Evolutionary conservation across 2,113 vertebrate species (phyloP), one percentile per base, ranked within the genome.

Genomic region (Baryphthengus martii): DNA sequence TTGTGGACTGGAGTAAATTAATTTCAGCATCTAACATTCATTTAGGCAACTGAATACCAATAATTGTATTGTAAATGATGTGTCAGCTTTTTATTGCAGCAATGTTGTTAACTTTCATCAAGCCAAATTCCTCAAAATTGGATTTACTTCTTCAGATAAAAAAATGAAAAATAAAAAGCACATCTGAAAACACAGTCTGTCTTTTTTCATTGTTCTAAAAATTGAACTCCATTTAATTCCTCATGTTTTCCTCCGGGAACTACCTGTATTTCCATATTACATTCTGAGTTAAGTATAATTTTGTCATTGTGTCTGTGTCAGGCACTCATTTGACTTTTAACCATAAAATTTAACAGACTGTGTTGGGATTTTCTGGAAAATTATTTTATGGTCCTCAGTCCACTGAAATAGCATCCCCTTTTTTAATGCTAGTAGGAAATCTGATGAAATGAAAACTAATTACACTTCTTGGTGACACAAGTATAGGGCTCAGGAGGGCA

Each of bases 331-430:
- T 89, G 82, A 74, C 55, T 92, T 95, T 90, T 72, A 77, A 75
- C 59, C 17, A 7, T 73, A 75, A 89, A 93, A 85, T 37, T 73
- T 85, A 92, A 79, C 23, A 73, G 55, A 63, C 20, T 83, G 3
- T 82, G 47, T 35, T 85, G 49, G 26, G 35, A 87, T 92, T 96
- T 96, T 95, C 85, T 87, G 62, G 42, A 80, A 93, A 79, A 84
- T 42, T 1, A 52, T 85, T 96, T 88, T 89, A 71, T 40, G 37
- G 29, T 67, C 35, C 17, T 87, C 49, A 52, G 68, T 72, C 65
- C 47, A 72, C 25, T 91, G 68, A 45, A 67, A 42, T 3, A 68
- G 4, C 24, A 93, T 68, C 26, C 13, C 6, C 1, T 11, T 58
- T 80, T 49, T 67, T 35, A 71, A 71, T 85, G 21, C 35, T 82